phyloP scores from a whole-genome alignment of 23 tunicate species.

The Aplidium turbinatum region DNA sequence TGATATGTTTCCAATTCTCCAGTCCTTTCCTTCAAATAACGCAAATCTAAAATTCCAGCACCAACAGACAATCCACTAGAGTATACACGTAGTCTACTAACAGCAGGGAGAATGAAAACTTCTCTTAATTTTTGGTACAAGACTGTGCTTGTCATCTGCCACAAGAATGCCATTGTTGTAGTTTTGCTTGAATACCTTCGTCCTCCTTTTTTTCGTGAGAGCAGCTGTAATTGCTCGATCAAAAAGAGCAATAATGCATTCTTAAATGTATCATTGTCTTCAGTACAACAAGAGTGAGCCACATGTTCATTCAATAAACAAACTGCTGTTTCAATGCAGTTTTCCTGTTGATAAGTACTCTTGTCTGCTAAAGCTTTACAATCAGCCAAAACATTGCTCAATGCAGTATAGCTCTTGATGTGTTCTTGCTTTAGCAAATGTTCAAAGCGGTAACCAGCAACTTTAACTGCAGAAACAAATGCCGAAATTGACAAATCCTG shows the following conservation, averaged over 20 bases:
- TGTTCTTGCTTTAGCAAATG: no score
- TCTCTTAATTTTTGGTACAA: constrained; percentile 7
- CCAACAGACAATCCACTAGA: constrained; percentile 5
- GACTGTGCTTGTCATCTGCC: constrained; percentile 25
- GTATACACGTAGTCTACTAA: constrained; percentile 1
- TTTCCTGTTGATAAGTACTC: no score
- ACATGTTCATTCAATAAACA: not conserved
- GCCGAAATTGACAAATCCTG: no score
- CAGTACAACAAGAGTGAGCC: no score
- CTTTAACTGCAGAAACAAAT: no score
- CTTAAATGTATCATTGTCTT: no score
- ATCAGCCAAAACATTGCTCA: no score
- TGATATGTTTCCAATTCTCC: not conserved
- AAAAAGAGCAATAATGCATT: constrained; percentile 1
- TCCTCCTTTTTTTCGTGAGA: constrained; percentile 1
- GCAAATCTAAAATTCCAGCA: constrained; percentile 19
- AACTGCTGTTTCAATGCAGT: no score
- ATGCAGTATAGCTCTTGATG: no score
- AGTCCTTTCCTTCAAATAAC: constrained; percentile 3
- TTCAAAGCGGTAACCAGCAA: no score
- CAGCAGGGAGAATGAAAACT: constrained; percentile 6
- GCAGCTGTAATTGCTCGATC: constrained; percentile 3
- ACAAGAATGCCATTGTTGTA: constrained; percentile 3
- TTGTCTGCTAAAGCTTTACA: no score
- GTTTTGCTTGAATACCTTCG: constrained; percentile 1